Evolutionary conservation across 2,113 vertebrate genomes (phyloP).

Genomic region (Brachyhypopomus occidentalis): DNA sequence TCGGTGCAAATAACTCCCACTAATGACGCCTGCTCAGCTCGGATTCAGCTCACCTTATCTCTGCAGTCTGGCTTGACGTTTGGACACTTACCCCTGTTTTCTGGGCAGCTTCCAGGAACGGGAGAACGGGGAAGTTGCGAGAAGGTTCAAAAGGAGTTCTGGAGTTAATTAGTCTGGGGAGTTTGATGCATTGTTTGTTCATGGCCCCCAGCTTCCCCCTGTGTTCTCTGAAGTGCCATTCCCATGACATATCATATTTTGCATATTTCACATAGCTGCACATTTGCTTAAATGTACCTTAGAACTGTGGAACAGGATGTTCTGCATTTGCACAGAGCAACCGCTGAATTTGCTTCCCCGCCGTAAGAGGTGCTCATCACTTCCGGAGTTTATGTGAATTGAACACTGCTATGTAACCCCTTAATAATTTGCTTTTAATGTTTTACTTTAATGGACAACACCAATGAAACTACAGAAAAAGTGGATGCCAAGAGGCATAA

Average conservation of each 20-base stretch:
- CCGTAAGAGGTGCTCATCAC: no score
- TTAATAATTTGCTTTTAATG: no score
- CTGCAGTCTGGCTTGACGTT: slow-evolving; percentile 40
- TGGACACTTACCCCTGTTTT: slow-evolving; percentile 33
- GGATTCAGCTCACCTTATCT: slow-evolving; percentile 42
- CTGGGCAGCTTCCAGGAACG: slow-evolving; percentile 24
- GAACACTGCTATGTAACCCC: no score
- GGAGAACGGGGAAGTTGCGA: background rate
- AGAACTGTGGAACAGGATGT: slow-evolving; percentile 66
- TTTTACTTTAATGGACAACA: no score
- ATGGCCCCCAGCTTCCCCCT: background rate
- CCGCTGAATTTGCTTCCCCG: no score
- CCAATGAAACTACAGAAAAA: no score
- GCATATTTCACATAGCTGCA: slow-evolving; percentile 24
- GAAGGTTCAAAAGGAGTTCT: slow-evolving; percentile 20
- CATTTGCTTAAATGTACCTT: slow-evolving; percentile 52
- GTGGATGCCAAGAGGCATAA: no score
- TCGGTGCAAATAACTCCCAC: slow-evolving; percentile 53
- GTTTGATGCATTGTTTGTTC: slow-evolving; percentile 15
- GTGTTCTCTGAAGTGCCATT: background rate
- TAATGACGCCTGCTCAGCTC: slow-evolving; percentile 53
- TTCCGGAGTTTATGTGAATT: no score
- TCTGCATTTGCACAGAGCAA: background rate
- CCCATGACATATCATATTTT: background rate
- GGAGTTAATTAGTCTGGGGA: slow-evolving; percentile 19